Percentiles rank a stretch among this genome's conserved stretches.
phyloP scores from a whole-genome alignment of 2,797 vertebrate species.

The Acrossocheilus wenchowensis region DNA sequence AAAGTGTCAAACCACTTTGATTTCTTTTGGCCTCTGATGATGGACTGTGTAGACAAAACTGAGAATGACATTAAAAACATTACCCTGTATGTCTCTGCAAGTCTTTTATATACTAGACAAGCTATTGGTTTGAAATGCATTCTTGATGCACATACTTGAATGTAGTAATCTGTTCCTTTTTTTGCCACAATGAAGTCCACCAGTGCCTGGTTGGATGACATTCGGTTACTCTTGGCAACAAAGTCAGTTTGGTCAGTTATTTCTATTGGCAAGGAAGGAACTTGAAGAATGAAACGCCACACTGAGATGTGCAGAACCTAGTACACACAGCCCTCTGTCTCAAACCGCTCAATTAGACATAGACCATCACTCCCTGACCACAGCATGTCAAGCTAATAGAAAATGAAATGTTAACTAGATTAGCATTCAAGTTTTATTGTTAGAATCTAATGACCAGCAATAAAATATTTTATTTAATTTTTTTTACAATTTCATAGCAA shows the following conservation, averaged over 20 bases:
- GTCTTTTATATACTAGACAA: not conserved
- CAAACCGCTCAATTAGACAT: constrained; percentile 6
- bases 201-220: not conserved
- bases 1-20: constrained; percentile 8
- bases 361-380: constrained; percentile 8
- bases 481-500: not conserved
- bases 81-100: not conserved
- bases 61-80: not conserved
- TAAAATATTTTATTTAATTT: not conserved
- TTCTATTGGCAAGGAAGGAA: not conserved
- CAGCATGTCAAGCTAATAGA: constrained; percentile 5
- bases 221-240: not conserved
- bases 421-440: not conserved
- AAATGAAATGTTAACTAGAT: not conserved
- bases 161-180: not conserved
- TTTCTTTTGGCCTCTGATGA: not conserved
- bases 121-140: constrained; percentile 10
- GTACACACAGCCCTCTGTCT: not conserved
- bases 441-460: not conserved
- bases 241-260: constrained; percentile 9
- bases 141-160: not conserved
- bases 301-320: not conserved
- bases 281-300: not conserved
- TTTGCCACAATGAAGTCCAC: constrained; percentile 5
- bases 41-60: not conserved